Base-by-base conservation (phyloP, 2,888 invertebrate species). In the Eustalomyia histrio region DNA sequence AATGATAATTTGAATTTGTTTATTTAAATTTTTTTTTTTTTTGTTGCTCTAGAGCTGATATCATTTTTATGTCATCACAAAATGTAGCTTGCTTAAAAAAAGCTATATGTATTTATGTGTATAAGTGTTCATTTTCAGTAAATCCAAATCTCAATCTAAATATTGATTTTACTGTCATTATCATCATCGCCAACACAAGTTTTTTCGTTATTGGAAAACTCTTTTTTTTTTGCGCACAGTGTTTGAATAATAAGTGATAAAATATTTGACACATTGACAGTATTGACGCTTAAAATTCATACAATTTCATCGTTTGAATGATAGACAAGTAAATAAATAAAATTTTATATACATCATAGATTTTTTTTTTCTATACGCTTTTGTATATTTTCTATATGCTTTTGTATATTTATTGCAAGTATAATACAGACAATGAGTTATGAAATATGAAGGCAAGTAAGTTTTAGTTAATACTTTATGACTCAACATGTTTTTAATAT, bases 121-220 rank as follows among this genome's bases (percentile, higher is more conserved):
- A 57, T 29, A 16, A 29, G 33, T 43, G 52, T 71, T 43, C 65
- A 57, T 43, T 58, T 71, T 43, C 65, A 76, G 73, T 76, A 80
- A 76, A 80, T 73, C 73, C 68, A 76, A 76, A 76, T 61, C 68
- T 72, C 47, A 80, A 80, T 80, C 64, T 76, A 76, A 76, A 80
- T 76, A 76, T 80, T 76, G 76, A 80, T 80, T 76, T 80, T 69
- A 47, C 76, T 80, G 76, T 76, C 80, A 76, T 43, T 63, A 60
- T 64, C 80, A 75, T 21, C 65, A 53, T 12, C 53, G 3, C 7
- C 7, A 29, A 9, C 52, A 50, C 12, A 0, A 47, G 35, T 6
- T 29, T 69, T 17, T 50, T 53, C n/a, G 14, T n/a, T 60, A 10
- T 58, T 35, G 12, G 43, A 18, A 57, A 14, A 24, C 9, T 24